Conservation (phyloP, 2,888 invertebrate genomes). For the Limnephilus marmoratus region DNA sequence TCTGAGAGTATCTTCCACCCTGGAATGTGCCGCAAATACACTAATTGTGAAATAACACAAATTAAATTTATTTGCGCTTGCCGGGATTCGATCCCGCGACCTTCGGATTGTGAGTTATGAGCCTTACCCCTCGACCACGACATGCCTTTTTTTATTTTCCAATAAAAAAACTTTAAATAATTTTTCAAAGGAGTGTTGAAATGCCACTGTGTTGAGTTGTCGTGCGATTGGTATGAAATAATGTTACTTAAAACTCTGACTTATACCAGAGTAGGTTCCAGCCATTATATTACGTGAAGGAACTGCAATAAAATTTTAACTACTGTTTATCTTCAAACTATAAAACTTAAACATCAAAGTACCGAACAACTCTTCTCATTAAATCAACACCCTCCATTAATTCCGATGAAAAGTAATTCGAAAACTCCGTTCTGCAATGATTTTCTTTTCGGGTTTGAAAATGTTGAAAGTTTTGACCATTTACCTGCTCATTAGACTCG, state of each 20-base stretch:
- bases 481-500: constrained; percentile 15
- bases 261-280: background rate
- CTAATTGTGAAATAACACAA: too few relatives aligned
- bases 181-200: too few relatives aligned
- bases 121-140: too few relatives aligned
- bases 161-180: too few relatives aligned
- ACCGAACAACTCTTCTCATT: background rate
- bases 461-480: background rate
- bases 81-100: too few relatives aligned
- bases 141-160: too few relatives aligned
- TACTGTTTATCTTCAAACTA: background rate
- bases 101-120: too few relatives aligned
- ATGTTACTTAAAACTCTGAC: background rate
- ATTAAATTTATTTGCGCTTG: too few relatives aligned
- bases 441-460: background rate
- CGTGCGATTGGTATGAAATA: background rate
- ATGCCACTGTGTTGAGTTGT: too few relatives aligned
- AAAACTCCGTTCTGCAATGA: background rate
- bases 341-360: background rate
- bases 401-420: background rate
- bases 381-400: background rate
- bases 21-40: too few relatives aligned
- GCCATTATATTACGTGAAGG: background rate
- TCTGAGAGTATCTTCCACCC: too few relatives aligned
- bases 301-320: background rate